Base-by-base conservation (phyloP, 2,113 vertebrate species). In the Mirounga angustirostris region DNA sequence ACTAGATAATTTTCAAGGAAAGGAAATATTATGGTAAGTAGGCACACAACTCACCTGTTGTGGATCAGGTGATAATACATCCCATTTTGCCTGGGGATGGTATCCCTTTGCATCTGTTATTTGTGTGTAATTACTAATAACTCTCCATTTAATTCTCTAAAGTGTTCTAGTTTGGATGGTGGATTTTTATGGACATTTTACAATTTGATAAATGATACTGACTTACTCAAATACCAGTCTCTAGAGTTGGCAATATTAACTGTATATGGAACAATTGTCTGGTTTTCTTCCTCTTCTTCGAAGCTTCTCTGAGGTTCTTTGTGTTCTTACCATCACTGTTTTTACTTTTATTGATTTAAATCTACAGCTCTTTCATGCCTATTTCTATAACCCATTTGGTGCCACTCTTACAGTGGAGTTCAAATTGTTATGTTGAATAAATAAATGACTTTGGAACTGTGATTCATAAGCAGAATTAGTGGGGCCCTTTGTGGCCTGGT, bases 391-490 rank as follows among this genome's bases (percentile, higher is more conserved):
- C 40, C 33, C 73, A 69, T 80, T 84, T 85, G 28, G 52, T 95
- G 33, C 30, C 30, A 36, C 91, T 71, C 54, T 94, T 89, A 84
- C n/a, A 56, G 19, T 79, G 81, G 16, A 92, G 6, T 81, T 74
- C 43, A 88, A n/a, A 82, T 56, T 91, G 21, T 92, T n/a, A 59
- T 59, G 79, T 0, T 80, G 65, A 91, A 30, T 81, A 46, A 92
- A 90, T 81, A 76, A 28, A 76, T 76, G 40, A 65, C 26, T 96
- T 96, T 43, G 46, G 76, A 65, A 82, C 1, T 88, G 5, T 93
- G 40, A 5, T 86, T 91, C 36, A 84, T 90, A 94, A 95, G n/a
- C 83, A 92, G n/a, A 96, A 83, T 84, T 95, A 76, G 21, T n/a
- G 22, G 43, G 58, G 26, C 43, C 52, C 58, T 89, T 96, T 71